phyloP scores from a whole-genome alignment of 2,888 invertebrate species.

The Eledona agricola region DNA sequence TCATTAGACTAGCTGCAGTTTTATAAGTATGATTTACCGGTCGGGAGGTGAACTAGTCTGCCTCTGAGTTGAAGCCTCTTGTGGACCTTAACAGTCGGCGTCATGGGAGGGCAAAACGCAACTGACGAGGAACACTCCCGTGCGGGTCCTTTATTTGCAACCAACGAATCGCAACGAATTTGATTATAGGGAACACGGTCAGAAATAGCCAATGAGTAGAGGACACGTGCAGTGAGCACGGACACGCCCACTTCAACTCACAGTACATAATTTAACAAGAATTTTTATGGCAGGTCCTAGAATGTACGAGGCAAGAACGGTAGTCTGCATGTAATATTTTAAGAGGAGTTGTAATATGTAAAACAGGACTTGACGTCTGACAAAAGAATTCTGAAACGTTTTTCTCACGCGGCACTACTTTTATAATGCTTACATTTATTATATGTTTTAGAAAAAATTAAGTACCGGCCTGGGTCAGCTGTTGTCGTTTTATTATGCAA shows the following conservation, averaged over 20 bases:
- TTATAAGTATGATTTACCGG: slow-evolving; percentile 50
- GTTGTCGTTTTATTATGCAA: slow-evolving; percentile 12
- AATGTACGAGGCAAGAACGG: too few relatives aligned
- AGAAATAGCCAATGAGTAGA: too few relatives aligned
- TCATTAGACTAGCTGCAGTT: slow-evolving; percentile 51
- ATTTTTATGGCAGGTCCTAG: too few relatives aligned
- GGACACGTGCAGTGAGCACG: too few relatives aligned
- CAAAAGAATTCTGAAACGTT: slow-evolving; percentile 30
- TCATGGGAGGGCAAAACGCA: slow-evolving; percentile 44
- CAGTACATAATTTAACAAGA: too few relatives aligned
- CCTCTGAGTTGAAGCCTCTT: slow-evolving; percentile 38
- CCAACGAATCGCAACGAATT: slow-evolving; percentile 43
- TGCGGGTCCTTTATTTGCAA: slow-evolving; percentile 15
- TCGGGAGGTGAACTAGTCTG: slow-evolving; percentile 51
- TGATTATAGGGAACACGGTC: slow-evolving; percentile 36
- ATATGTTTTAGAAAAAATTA: slow-evolving; percentile 5
- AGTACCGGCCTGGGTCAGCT: background rate
- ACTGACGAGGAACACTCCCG: slow-evolving; percentile 18
- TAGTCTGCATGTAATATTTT: slow-evolving; percentile 22
- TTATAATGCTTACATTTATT: slow-evolving; percentile 3
- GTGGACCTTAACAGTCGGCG: slow-evolving; percentile 42
- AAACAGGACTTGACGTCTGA: slow-evolving; percentile 29
- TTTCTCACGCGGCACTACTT: slow-evolving; percentile 25
- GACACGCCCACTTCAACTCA: too few relatives aligned
- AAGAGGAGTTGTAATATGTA: slow-evolving; percentile 32